These are phyloP conservation scores for Stenurella melanura DNA, from an alignment of 2,888 invertebrate genomes.

Conservation along the genomic window DNA sequence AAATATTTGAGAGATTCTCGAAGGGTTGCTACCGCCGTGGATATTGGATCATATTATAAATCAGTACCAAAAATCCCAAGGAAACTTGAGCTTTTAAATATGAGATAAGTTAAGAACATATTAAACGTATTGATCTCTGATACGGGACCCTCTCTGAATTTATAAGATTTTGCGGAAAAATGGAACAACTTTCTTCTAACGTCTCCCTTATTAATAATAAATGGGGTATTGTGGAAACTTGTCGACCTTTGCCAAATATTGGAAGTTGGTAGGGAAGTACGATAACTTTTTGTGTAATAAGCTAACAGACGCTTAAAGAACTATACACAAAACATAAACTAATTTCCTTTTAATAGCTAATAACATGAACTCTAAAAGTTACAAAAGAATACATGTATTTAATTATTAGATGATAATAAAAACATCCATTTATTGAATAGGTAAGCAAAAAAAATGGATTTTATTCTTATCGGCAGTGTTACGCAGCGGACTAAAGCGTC, in stretches of 20 bases:
- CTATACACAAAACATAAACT: too few species aligned
- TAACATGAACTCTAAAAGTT: too few species aligned
- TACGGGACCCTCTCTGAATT: background rate
- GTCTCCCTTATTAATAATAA: background rate
- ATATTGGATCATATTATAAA: background rate
- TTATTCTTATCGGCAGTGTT: too few species aligned
- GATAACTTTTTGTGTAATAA: too few species aligned
- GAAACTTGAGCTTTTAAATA: slow-evolving; percentile 1
- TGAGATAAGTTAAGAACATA: background rate
- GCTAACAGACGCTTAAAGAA: too few species aligned
- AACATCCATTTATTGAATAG: too few species aligned
- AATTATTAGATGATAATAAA: too few species aligned
- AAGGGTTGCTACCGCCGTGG: background rate
- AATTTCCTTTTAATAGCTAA: too few species aligned
- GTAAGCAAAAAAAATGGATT: too few species aligned
- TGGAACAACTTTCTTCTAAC: background rate
- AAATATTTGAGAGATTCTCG: background rate
- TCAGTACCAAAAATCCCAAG: background rate
- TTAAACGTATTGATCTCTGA: background rate
- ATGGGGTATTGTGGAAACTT: background rate
- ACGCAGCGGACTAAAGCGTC: too few species aligned
- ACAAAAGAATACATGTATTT: too few species aligned
- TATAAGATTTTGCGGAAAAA: background rate
- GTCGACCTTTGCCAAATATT: background rate
- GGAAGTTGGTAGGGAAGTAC: too few species aligned